Evolutionary conservation across 2,888 invertebrate species (phyloP), one percentile per base, ranked within the genome.

Genomic region (Tiliacea aurago): DNA sequence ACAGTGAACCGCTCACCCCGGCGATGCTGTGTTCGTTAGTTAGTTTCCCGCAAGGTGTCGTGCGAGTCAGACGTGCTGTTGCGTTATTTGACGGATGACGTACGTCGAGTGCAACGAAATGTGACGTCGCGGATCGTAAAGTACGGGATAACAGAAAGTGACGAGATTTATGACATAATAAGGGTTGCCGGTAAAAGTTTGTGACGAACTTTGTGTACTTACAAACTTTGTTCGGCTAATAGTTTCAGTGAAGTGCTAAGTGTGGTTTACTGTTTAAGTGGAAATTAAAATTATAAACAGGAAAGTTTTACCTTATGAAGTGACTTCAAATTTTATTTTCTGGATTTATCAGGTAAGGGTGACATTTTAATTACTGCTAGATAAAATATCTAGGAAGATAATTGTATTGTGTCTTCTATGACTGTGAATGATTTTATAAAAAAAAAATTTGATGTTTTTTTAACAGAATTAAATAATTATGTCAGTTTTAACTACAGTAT

Each of bases 1-100:
- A 95, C 95, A 86, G 62, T 55, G 28, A 76, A 70, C 85, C 18
- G 20, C 74, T 89, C 89, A 92, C 94, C 95, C 94, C 89, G 94
- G 94, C 90, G 86, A 86, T 90, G 90, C 91, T 90, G 89, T 89
- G 88, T 93, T 90, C 93, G 94, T 93, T 92, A 94, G 94, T 90
- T 86, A 87, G 87, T 87, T 85, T 78, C 71, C 86, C 85, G 76
- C 78, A 87, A 90, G 89, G 88, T 90, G 81, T 84, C 82, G 84
- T 70, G 51, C 37, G 45, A 41, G 73, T 53, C 23, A 64, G 86
- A 76, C 87, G 88, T 84, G 69, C 73, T 69, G 73, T 76, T 67
- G 70, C 56, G 65, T 70, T 64, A 51, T 78, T 74, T 81, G 65
- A 55, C 61, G 65, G 49, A 62, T 80, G 62, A 77, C 74, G 78